These are phyloP conservation scores for Leptinotarsa haldemani DNA, from an alignment of 2,888 invertebrate species.

Conservation along the genomic window DNA sequence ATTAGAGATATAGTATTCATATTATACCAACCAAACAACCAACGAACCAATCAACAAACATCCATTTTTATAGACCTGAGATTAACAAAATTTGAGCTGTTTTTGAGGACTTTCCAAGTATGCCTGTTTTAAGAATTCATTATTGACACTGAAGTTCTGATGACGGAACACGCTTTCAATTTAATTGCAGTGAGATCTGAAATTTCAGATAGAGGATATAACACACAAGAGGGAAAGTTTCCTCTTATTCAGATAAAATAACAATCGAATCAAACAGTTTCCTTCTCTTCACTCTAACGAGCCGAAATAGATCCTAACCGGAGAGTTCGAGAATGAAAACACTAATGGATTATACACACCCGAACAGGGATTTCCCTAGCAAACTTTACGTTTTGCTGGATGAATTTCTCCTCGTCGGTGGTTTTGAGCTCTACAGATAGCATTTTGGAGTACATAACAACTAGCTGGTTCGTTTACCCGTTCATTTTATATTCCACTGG, in stretches of 20 bases:
- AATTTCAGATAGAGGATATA: too few relatives aligned
- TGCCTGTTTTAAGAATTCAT: too few relatives aligned
- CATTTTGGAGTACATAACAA: conserved; percentile 67
- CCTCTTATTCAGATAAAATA: not conserved
- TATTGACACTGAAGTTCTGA: too few relatives aligned
- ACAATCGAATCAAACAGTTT: not conserved
- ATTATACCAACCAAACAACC: too few relatives aligned
- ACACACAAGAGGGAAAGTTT: not conserved
- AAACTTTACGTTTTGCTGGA: conserved; percentile 5
- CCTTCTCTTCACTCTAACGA: not conserved
- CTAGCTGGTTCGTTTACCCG: conserved; percentile 65
- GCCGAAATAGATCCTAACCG: not conserved
- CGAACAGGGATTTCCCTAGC: conserved; percentile 3
- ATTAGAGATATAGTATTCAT: too few relatives aligned
- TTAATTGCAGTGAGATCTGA: too few relatives aligned
- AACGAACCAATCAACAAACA: too few relatives aligned
- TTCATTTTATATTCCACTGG: conserved; percentile 61
- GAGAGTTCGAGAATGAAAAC: not conserved
- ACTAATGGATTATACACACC: conserved; percentile 4
- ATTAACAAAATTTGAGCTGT: too few relatives aligned
- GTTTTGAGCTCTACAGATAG: conserved; percentile 62
- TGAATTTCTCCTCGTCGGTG: conserved; percentile 57
- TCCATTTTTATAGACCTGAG: too few relatives aligned
- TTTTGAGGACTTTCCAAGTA: too few relatives aligned
- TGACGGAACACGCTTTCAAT: too few relatives aligned